Evolutionary conservation across 1,140 invertebrate genomes (phyloP).

Genomic region (Dendrolimus kikuchii): DNA sequence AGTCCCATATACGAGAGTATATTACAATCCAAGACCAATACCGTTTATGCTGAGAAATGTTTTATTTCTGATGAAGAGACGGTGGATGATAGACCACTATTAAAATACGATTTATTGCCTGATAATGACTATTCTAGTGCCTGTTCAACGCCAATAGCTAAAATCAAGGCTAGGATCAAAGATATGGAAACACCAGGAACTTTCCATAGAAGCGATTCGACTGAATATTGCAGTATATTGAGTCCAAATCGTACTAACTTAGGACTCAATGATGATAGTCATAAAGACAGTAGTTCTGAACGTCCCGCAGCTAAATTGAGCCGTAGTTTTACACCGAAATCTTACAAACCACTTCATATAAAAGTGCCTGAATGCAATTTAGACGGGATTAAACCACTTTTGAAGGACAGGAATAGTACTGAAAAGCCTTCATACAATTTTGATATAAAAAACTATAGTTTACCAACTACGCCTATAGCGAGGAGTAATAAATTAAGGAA

Average conservation of each 20-base stretch:
- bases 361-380: constrained; percentile 63
- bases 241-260: constrained; percentile 52
- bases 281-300: constrained; percentile 31
- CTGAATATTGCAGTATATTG: constrained; percentile 65
- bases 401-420: constrained; percentile 37
- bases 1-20: constrained; percentile 45
- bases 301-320: constrained; percentile 47
- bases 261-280: constrained; percentile 24
- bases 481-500: constrained; percentile 66
- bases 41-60: constrained; percentile 30
- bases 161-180: constrained; percentile 38
- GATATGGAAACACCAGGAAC: constrained; percentile 44
- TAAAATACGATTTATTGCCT: constrained; percentile 34
- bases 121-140: constrained; percentile 46
- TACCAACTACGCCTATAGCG: constrained; percentile 65
- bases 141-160: constrained; percentile 54
- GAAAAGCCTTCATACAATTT: constrained; percentile 57
- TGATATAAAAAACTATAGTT: constrained; percentile 64
- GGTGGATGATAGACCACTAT: constrained; percentile 8
- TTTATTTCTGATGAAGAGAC: constrained; percentile 33
- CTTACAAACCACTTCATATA: constrained; percentile 64
- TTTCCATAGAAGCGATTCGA: constrained; percentile 64
- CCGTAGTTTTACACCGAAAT: constrained; percentile 61
- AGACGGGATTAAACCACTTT: constrained; percentile 44
- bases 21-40: constrained; percentile 20